A percentile compares a stretch with the other conserved stretches of the same genome.
phyloP scores from a whole-genome alignment of 2,113 vertebrate species.

The Spilogale gracilis region DNA sequence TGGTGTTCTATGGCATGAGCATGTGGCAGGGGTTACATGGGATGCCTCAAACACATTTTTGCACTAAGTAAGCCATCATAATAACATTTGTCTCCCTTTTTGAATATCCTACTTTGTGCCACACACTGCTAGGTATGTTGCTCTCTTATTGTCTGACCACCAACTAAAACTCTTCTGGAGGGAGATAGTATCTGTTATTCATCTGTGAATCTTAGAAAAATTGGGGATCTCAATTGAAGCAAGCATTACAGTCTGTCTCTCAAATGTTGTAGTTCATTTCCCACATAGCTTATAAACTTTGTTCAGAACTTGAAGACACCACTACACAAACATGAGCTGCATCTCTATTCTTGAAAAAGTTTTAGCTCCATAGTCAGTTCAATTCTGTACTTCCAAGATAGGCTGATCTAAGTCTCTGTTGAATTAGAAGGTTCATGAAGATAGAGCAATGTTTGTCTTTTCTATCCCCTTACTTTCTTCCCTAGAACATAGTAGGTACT shows the following conservation, averaged over 20 bases:
- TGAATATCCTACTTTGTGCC: neutral
- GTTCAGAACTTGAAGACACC: neutral
- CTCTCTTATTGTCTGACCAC: neutral
- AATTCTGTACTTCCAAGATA: neutral
- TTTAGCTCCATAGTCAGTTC: neutral
- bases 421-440: neutral
- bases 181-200: neutral
- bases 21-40: neutral
- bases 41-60: neutral
- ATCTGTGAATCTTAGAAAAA: neutral
- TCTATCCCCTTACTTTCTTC: neutral
- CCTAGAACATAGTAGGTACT: neutral
- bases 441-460: neutral
- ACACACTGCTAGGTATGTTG: neutral
- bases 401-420: neutral
- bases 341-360: neutral
- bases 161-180: neutral
- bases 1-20: constrained; percentile 28
- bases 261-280: neutral
- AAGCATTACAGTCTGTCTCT: neutral
- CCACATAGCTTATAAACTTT: neutral
- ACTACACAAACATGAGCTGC: neutral
- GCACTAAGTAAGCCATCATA: neutral
- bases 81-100: neutral
- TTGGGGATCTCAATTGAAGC: neutral